phyloP scores from a whole-genome alignment of 2,888 invertebrate species.

The Volucella bombylans region DNA sequence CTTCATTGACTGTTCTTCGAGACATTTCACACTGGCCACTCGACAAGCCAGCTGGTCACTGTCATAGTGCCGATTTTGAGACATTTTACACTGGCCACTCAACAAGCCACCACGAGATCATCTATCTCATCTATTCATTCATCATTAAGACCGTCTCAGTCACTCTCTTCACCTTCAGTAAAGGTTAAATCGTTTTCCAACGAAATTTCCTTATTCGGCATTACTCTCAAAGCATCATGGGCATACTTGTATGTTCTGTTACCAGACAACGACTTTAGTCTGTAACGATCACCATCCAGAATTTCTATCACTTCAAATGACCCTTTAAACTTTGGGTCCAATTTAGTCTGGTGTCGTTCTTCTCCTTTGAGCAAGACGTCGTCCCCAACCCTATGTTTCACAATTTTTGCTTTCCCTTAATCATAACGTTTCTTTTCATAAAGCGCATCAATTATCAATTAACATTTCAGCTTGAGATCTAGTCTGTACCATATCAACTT shows the following conservation, averaged over 20 bases:
- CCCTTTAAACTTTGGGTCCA: conserved; percentile 39
- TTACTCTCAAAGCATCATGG: conserved; percentile 10
- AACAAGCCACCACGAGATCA: conserved; percentile 19
- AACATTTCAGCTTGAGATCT: conserved; percentile 39
- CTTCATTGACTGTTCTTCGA: conserved; percentile 21
- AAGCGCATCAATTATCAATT: conserved; percentile 42
- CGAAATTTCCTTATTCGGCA: conserved; percentile 20
- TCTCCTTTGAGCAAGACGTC: conserved; percentile 32
- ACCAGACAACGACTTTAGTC: conserved; percentile 2
- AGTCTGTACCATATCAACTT: conserved; percentile 26
- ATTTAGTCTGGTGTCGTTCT: conserved; percentile 31
- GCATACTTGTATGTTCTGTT: conserved; percentile 13
- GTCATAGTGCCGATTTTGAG: conserved; percentile 28
- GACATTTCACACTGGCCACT: conserved; percentile 35
- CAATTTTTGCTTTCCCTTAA: conserved; percentile 34
- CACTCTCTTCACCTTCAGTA: conserved; percentile 13
- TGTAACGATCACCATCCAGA: conserved; percentile 21
- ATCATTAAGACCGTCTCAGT: conserved; percentile 11
- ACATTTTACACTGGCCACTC: conserved; percentile 29
- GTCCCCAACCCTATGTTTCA: conserved; percentile 15
- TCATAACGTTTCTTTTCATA: conserved; percentile 37
- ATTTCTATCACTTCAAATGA: conserved; percentile 22
- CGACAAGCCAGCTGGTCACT: conserved; percentile 26
- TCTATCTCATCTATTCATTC: conserved; percentile 14
- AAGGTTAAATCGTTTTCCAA: conserved; percentile 20